Evolutionary conservation across 1,140 invertebrate species (phyloP).

Genomic region (Drosophila ananassae): DNA sequence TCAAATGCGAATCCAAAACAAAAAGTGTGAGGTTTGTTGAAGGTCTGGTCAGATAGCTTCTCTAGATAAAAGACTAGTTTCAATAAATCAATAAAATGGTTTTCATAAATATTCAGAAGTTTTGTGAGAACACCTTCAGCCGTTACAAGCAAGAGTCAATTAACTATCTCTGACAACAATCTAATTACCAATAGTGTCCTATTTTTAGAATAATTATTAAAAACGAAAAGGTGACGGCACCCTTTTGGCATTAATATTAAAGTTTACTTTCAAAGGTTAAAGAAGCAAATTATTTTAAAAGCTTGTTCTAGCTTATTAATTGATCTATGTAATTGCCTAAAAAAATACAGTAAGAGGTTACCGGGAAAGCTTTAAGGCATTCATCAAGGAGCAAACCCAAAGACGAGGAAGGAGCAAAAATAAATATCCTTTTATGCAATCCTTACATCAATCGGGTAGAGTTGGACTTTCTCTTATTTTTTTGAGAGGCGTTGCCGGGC

Average conservation of each 20-base stretch:
- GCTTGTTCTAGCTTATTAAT: not conserved
- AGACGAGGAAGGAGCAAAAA: not conserved
- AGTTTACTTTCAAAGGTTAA: not conserved
- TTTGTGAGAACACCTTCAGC: slow-evolving; percentile 32
- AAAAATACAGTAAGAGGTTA: not conserved
- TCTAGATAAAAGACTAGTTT: slow-evolving; percentile 21
- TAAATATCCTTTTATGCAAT: slow-evolving; percentile 27
- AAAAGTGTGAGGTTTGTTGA: slow-evolving; percentile 34
- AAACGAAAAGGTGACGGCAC: not conserved
- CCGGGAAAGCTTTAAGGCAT: not conserved
- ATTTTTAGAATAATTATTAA: not conserved
- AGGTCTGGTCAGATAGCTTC: slow-evolving; percentile 4
- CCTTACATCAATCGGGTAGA: slow-evolving; percentile 6
- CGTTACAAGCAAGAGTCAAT: not conserved
- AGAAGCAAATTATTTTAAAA: not conserved
- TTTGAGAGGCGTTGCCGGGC: slow-evolving; percentile 16
- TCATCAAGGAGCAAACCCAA: not conserved
- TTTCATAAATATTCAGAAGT: slow-evolving; percentile 11
- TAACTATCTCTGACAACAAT: not conserved
- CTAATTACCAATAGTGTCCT: no score
- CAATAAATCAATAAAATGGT: slow-evolving; percentile 41
- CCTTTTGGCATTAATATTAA: not conserved
- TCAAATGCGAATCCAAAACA: slow-evolving; percentile 1
- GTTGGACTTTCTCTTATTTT: slow-evolving; percentile 14
- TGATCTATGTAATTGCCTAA: not conserved